Conservation (phyloP, 30 jellyfish, hydroid and myxozoan genomes). For the Aurelia aurita complex sp. Pacific region DNA sequence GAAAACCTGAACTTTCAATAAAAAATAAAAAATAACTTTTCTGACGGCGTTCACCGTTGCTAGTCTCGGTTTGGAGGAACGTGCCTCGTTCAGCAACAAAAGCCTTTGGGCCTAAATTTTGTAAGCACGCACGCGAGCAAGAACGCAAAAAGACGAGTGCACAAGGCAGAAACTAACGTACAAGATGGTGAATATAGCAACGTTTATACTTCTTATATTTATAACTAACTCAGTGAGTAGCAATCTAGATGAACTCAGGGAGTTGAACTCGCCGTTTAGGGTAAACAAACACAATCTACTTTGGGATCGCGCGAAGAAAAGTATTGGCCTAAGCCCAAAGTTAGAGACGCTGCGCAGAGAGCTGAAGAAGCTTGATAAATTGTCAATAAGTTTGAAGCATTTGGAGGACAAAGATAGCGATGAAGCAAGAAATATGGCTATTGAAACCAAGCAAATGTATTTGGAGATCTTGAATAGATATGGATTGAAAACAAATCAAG, state of each 20-base stretch:
- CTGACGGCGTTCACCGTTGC: too few species aligned
- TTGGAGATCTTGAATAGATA: conserved; percentile 47
- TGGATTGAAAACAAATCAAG: conserved; percentile 48
- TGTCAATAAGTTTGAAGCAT: conserved; percentile 52
- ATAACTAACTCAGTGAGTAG: not conserved
- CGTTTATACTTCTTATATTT: not conserved
- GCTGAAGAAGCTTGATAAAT: conserved; percentile 58
- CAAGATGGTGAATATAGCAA: too few species aligned
- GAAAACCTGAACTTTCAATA: too few species aligned
- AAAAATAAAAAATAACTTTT: too few species aligned
- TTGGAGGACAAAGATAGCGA: conserved; percentile 37
- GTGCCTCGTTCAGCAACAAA: too few species aligned
- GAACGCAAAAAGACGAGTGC: too few species aligned
- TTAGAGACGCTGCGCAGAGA: conserved; percentile 31
- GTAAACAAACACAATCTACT: conserved; percentile 37
- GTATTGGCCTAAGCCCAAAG: conserved; percentile 41
- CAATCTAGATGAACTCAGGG: not conserved
- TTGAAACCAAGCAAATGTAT: conserved; percentile 25
- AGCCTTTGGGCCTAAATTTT: too few species aligned
- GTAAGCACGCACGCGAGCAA: too few species aligned
- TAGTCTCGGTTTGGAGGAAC: too few species aligned
- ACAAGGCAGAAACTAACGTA: too few species aligned
- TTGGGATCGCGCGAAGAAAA: conserved; percentile 74
- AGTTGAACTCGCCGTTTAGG: conserved; percentile 37
- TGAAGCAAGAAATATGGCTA: conserved; percentile 26